These are phyloP conservation scores for Drosophila bocki DNA, from an alignment of 1,140 invertebrate species.

Conservation along the genomic window DNA sequence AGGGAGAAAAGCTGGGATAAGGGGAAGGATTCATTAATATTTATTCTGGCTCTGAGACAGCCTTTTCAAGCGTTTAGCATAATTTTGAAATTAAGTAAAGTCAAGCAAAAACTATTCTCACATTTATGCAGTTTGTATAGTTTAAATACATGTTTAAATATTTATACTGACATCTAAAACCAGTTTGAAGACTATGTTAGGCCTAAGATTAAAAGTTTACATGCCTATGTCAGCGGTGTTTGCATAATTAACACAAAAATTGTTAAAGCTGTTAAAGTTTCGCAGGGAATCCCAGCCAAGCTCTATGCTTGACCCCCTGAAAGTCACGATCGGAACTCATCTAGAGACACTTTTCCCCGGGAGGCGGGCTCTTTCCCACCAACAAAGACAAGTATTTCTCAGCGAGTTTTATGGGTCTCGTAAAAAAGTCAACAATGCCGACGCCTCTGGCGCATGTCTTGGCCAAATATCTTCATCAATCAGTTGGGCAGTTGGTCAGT, in stretches of 20 bases:
- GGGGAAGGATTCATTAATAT: background rate
- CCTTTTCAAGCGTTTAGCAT: background rate
- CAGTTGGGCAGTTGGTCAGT: slow-evolving; percentile 27
- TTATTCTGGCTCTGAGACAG: background rate
- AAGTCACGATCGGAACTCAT: slow-evolving; percentile 34
- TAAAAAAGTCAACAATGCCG: slow-evolving; percentile 37
- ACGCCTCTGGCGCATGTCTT: slow-evolving; percentile 30
- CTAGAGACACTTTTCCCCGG: background rate
- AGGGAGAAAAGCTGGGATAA: background rate
- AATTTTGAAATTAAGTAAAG: background rate
- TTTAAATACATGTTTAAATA: background rate
- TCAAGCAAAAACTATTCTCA: background rate
- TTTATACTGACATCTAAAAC: background rate
- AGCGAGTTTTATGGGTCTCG: slow-evolving; percentile 34
- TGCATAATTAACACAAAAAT: background rate
- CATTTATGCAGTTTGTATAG: background rate
- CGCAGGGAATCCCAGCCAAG: background rate
- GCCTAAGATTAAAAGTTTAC: background rate
- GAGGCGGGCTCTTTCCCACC: slow-evolving; percentile 35
- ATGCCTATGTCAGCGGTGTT: background rate
- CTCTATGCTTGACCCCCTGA: slow-evolving; percentile 12
- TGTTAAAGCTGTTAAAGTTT: background rate
- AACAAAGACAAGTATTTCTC: slow-evolving; percentile 24
- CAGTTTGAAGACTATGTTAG: background rate
- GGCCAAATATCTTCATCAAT: slow-evolving; percentile 65